phyloP scores from a whole-genome alignment of 1,140 invertebrate species.

The Hormaphis cornu region DNA sequence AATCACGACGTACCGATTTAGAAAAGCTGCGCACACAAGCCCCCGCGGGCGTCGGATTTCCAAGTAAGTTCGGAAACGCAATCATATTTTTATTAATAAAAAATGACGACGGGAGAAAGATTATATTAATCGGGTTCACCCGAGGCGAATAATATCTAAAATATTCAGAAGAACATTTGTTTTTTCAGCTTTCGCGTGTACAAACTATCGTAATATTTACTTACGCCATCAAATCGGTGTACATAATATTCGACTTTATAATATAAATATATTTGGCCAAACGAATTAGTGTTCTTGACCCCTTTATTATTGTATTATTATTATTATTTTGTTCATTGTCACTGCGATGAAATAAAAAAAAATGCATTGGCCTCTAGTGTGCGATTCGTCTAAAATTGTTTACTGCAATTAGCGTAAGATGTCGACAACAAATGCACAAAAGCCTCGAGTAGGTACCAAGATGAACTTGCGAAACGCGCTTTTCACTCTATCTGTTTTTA shows the following conservation, averaged over 20 bases:
- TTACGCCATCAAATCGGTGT: too few relatives aligned
- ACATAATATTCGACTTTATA: too few relatives aligned
- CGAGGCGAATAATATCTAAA: neutral
- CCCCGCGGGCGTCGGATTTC: neutral
- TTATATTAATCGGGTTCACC: neutral
- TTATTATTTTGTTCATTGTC: neutral
- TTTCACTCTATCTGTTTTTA: too few relatives aligned
- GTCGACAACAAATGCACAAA: too few relatives aligned
- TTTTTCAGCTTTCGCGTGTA: neutral
- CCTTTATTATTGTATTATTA: too few relatives aligned
- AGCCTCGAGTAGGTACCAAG: too few relatives aligned
- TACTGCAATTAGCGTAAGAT: too few relatives aligned
- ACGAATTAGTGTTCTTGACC: conserved; percentile 5
- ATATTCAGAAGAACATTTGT: neutral
- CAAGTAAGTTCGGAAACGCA: neutral
- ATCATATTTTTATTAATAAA: neutral
- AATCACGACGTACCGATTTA: neutral
- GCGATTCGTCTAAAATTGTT: too few relatives aligned
- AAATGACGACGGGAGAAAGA: neutral
- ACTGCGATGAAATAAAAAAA: neutral
- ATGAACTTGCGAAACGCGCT: neutral
- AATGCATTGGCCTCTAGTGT: too few relatives aligned
- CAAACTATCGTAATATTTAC: neutral
- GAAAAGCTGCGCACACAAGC: neutral
- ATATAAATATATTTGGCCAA: neutral